phyloP scores from a whole-genome alignment of 2,888 invertebrate species.

The Platynereis dumerilii region DNA sequence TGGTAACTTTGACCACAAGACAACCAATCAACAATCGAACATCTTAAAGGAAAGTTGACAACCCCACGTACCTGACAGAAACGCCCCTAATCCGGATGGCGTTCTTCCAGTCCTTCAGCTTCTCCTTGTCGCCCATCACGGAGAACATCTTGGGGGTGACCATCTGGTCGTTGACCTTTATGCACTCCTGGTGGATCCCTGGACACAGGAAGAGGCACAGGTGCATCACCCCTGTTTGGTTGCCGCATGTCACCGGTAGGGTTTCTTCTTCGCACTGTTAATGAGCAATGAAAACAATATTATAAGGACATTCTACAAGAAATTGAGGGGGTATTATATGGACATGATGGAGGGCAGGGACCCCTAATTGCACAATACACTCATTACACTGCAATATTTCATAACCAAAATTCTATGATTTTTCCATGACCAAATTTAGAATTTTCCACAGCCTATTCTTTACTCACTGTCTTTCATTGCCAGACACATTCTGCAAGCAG shows the following conservation, averaged over 20 bases:
- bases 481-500: too few species aligned
- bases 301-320: background rate
- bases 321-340: too few species aligned
- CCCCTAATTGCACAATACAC: too few species aligned
- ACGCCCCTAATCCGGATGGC: slow-evolving; percentile 60
- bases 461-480: too few species aligned
- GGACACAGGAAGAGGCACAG: slow-evolving; percentile 61
- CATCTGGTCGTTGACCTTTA: slow-evolving; percentile 58
- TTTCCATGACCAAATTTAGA: too few species aligned
- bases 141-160: slow-evolving; percentile 64
- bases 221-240: slow-evolving; percentile 45
- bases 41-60: too few species aligned
- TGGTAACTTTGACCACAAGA: too few species aligned
- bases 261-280: slow-evolving; percentile 39
- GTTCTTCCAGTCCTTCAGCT: slow-evolving; percentile 66
- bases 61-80: slow-evolving; percentile 44
- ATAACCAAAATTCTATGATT: too few species aligned
- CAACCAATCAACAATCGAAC: too few species aligned
- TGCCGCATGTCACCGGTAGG: slow-evolving; percentile 49
- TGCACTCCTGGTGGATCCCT: slow-evolving; percentile 64
- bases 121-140: slow-evolving; percentile 63
- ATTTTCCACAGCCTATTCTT: too few species aligned
- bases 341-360: too few species aligned
- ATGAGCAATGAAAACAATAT: slow-evolving; percentile 29
- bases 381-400: too few species aligned